phyloP scores from a whole-genome alignment of 2,113 vertebrate species.

The Lethenteron reissneri region DNA sequence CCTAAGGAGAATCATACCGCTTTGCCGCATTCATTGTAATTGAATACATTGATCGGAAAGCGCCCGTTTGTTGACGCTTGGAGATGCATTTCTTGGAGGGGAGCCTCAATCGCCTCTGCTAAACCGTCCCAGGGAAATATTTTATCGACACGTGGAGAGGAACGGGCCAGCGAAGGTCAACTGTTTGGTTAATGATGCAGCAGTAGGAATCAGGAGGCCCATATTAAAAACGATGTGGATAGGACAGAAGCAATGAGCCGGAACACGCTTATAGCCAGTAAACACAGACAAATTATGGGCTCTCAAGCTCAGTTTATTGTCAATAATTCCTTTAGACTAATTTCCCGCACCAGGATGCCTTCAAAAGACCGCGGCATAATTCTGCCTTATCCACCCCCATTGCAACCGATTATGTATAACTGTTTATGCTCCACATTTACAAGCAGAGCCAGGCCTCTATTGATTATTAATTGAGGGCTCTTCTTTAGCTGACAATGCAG shows the following conservation, averaged over 20 bases:
- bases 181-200: slow-evolving; percentile 7
- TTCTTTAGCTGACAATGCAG: too few relatives aligned
- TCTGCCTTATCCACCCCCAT: too few relatives aligned
- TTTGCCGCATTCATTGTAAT: not conserved
- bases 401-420: too few relatives aligned
- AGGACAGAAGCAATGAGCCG: slow-evolving; percentile 4
- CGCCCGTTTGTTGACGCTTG: slow-evolving; percentile 2
- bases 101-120: not conserved
- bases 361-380: too few relatives aligned
- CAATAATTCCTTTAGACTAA: not conserved
- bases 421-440: too few relatives aligned
- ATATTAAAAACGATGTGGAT: slow-evolving; percentile 4
- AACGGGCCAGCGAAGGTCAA: slow-evolving; percentile 1
- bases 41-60: slow-evolving; percentile 1
- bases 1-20: not conserved
- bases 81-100: slow-evolving; percentile 2
- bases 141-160: slow-evolving; percentile 4
- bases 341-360: not conserved
- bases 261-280: slow-evolving; percentile 2
- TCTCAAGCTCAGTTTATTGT: slow-evolving; percentile 1
- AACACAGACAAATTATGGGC: slow-evolving; percentile 2
- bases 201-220: slow-evolving; percentile 1
- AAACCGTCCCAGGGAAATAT: slow-evolving; percentile 6
- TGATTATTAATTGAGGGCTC: too few relatives aligned
- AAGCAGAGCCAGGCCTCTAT: too few relatives aligned